Percentiles rank a stretch among this genome's conserved stretches.
These are phyloP conservation scores for Diacarnus erythraeanus DNA, from an alignment of 37 sponge, comb jelly and placozoan genomes.

Conservation along the genomic window DNA sequence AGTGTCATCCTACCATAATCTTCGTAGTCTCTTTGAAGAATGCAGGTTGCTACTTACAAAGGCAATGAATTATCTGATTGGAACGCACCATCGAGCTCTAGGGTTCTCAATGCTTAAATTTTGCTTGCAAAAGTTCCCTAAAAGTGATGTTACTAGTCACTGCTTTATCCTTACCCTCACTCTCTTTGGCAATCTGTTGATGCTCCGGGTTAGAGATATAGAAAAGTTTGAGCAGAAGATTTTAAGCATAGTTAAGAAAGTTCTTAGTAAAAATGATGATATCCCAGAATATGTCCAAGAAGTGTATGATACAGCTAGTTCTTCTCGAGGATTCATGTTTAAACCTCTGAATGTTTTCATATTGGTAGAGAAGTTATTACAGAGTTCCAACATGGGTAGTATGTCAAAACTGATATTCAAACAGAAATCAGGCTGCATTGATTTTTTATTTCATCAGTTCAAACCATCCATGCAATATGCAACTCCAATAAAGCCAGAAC, in stretches of 20 bases:
- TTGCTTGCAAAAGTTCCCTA: slow-evolving; percentile 14
- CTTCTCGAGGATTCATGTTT: no score
- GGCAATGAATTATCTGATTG: slow-evolving; percentile 29
- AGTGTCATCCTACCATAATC: not conserved
- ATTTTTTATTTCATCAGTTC: not conserved
- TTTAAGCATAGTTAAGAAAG: not conserved
- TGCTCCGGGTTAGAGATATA: not conserved
- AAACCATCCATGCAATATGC: no score
- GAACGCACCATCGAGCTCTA: slow-evolving; percentile 6
- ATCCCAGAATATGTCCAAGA: not conserved
- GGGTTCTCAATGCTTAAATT: slow-evolving; percentile 37
- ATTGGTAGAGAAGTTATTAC: not conserved
- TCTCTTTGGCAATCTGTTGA: slow-evolving; percentile 46
- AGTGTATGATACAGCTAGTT: not conserved
- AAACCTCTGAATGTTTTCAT: not conserved
- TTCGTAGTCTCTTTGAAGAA: not conserved
- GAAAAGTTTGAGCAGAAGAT: not conserved
- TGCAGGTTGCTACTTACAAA: slow-evolving; percentile 6
- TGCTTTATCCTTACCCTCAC: slow-evolving; percentile 41
- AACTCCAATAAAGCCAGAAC: not conserved
- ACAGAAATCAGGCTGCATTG: not conserved
- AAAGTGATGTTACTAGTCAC: slow-evolving; percentile 21
- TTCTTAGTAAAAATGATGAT: not conserved
- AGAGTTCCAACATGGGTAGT: not conserved
- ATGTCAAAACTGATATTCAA: slow-evolving; percentile 1